A percentile compares a stretch with the other conserved stretches of the same genome.
Evolutionary conservation across 1,140 invertebrate genomes (phyloP).

Genomic region (Archivesica marissinica): DNA sequence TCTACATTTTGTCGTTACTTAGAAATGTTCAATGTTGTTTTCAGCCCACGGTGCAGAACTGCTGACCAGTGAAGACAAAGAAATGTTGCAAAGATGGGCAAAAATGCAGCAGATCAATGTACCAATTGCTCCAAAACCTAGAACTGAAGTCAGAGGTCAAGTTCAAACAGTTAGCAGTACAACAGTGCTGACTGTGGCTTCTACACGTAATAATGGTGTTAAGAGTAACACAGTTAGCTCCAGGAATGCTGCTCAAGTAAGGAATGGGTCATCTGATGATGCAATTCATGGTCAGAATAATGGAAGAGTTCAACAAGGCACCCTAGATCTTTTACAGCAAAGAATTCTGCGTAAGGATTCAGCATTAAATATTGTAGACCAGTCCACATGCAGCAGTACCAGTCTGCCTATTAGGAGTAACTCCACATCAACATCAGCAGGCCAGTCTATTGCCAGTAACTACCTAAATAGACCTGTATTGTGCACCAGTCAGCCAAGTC

Average conservation of each 20-base stretch:
- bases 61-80: constrained; percentile 40
- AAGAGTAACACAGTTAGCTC: background rate
- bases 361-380: background rate
- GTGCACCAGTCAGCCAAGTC: background rate
- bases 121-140: constrained; percentile 54
- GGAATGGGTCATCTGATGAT: background rate
- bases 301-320: constrained; percentile 47
- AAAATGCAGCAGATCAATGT: constrained; percentile 54
- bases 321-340: constrained; percentile 46
- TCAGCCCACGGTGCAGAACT: constrained; percentile 16
- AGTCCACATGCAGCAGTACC: background rate
- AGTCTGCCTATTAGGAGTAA: background rate
- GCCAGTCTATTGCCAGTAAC: background rate
- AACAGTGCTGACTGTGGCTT: background rate
- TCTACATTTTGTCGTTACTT: too few relatives aligned
- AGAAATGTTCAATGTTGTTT: constrained; percentile 1
- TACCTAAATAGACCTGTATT: background rate
- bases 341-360: constrained; percentile 24
- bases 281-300: background rate
- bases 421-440: background rate
- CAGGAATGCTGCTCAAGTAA: background rate
- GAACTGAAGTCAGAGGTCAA: constrained; percentile 19
- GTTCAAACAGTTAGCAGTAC: constrained; percentile 35
- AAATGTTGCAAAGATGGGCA: constrained; percentile 36
- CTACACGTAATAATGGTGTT: background rate